Base-by-base conservation (phyloP, 1,140 invertebrate genomes). In the Alviniconcha marisindica region DNA sequence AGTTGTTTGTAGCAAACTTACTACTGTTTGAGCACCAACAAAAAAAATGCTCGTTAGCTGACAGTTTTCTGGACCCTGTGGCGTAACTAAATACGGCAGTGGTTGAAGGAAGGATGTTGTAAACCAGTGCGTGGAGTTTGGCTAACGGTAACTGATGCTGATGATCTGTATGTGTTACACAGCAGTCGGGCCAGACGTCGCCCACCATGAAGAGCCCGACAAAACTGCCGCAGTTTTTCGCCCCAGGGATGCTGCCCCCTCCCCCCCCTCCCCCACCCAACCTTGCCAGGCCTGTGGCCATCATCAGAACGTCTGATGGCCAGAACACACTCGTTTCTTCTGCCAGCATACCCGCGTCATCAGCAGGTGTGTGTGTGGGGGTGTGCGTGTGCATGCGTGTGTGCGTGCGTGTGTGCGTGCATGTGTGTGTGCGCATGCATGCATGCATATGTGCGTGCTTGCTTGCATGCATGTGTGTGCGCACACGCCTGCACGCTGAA, bases 281-380 rank as follows among this genome's bases (percentile, higher is more conserved):
- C 14, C 98, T 99, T 96, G 97, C 98, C 2, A 94, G 98, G 86
- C 98, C 98, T 0, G 98, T 99, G 15, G 97, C 98, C 36, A 98
- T 99, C 86, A 97, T 99, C 89, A 95, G 97, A 90, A 91, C 91
- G n/a, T 91, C 92, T 77, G 91, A 92, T 84, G 90, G 89, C 15
- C 88, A 90, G 51, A 83, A 83, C 21, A 83, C 89, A 14, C 31
- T 80, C n/a, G 56, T 66, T 28, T 80, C 78, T 36, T 83, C 69
- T 76, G 63, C 74, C 77, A 63, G 28, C 66, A 83, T 78, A 63
- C 60, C 83, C 1, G 82, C 85, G 14, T 79, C 87, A 77, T 73
- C 84, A 31, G 60, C 84, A 85, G 83, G 79, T 86, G 44, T 33
- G 44, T 31, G 44, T 48, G 76, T 56, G 51, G 10, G 44, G 10